Base-by-base conservation (phyloP, 2,113 vertebrate species). In the Diphyllodes magnificus region DNA sequence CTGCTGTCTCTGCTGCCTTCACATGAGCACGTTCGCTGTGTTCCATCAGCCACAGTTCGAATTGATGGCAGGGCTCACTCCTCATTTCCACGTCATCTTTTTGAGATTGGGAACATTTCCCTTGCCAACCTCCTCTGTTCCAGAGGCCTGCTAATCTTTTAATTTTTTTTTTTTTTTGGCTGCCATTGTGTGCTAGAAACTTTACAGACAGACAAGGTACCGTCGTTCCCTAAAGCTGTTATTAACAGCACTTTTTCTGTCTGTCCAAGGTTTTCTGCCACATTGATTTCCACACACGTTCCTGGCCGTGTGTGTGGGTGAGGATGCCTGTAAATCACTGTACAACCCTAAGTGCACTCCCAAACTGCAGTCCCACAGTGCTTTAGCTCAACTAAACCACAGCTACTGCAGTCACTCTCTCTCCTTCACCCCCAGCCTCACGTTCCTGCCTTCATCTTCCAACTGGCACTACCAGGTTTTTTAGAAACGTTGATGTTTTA, bases 271-370 rank as follows among this genome's bases (percentile, higher is more conserved):
- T 85, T 76, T 87, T 82, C 66, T 82, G 50, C 37, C 45, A 44
- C 82, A 9, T 91, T 92, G 57, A 42, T 88, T 76, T 66, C 59
- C 81, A 42, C 37, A 49, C 10, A 6, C 0, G 0, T 2, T 80
- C 56, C 31, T 1, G 2, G 72, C 45, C 0, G 0, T 50, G 33
- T 11, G 14, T 44, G 33, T 35, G 10, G 0, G 0, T 71, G 27
- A 71, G 25, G 40, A 24, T 54, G 25, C 22, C 47, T 54, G 39
- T 70, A 88, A 86, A 91, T 88, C 86, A 79, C 63, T 8, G 2
- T 15, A 13, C 28, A 92, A 27, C 13, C 37, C 44, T 24, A 60
- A 31, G 7, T 66, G 19, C 25, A 8, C 15, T 45, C 35, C 12
- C 6, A 23, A 9, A 68, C 17, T 53, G 14, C 25, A 75, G 37